Evolutionary conservation across 2,888 invertebrate genomes (phyloP).

Genomic region (Phanerotoma sp.): DNA sequence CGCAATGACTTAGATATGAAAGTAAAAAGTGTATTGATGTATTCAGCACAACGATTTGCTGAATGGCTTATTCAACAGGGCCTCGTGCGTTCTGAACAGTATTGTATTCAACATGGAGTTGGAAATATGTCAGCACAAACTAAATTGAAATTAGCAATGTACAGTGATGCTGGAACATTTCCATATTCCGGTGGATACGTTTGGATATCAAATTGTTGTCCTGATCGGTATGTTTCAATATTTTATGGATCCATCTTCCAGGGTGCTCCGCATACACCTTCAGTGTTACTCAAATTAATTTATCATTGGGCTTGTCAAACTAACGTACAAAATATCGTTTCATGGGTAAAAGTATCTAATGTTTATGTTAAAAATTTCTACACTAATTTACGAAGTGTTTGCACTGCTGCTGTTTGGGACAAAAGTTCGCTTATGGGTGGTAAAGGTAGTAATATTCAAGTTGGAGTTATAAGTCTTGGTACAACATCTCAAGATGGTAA

Average conservation of each 20-base stretch:
- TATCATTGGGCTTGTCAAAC: conserved; percentile 94
- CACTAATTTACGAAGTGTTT: conserved; percentile 73
- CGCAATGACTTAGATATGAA: conserved; percentile 62
- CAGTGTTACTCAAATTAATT: conserved; percentile 77
- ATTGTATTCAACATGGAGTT: conserved; percentile 67
- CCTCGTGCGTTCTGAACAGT: conserved; percentile 76
- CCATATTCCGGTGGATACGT: conserved; percentile 89
- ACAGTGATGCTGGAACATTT: conserved; percentile 81
- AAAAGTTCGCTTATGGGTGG: conserved; percentile 76
- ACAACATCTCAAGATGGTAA: conserved; percentile 76
- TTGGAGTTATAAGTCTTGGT: conserved; percentile 85
- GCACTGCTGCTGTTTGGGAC: conserved; percentile 78
- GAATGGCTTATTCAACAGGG: conserved; percentile 91
- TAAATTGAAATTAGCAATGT: conserved; percentile 81
- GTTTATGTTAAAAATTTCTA: conserved; percentile 69
- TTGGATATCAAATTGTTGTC: conserved; percentile 88
- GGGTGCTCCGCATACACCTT: conserved; percentile 81
- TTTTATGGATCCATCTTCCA: conserved; percentile 87
- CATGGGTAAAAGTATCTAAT: conserved; percentile 83
- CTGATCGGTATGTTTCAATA: conserved; percentile 81
- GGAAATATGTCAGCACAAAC: conserved; percentile 56
- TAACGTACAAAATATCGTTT: conserved; percentile 82
- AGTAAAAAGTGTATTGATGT: conserved; percentile 80
- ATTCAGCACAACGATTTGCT: conserved; percentile 80
- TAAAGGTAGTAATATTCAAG: conserved; percentile 53